These are phyloP conservation scores for Chondrosia reniformis DNA, from an alignment of 37 sponge, comb jelly and placozoan genomes.

Conservation along the genomic window DNA sequence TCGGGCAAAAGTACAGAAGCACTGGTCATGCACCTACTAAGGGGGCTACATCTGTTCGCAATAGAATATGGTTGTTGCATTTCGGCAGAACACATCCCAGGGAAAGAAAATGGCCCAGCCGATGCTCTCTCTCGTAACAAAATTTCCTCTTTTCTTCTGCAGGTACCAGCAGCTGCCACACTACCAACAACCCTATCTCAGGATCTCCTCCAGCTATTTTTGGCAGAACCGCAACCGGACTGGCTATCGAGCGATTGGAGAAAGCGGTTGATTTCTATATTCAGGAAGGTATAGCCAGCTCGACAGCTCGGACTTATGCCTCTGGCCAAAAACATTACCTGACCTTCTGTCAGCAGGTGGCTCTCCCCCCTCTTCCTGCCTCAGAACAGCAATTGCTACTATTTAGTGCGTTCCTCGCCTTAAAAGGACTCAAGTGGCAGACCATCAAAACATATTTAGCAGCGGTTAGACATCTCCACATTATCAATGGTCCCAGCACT, in stretches of 20 bases:
- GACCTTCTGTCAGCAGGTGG: conserved; percentile 26
- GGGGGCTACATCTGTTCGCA: neutral
- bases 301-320: conserved; percentile 44
- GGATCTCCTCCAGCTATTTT: neutral
- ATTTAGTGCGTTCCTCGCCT: conserved; percentile 31
- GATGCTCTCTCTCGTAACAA: conserved; percentile 51
- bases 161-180: conserved; percentile 1
- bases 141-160: neutral
- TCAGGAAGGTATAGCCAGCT: conserved; percentile 24
- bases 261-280: conserved; percentile 17
- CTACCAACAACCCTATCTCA: neutral
- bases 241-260: conserved; percentile 58
- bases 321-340: conserved; percentile 27
- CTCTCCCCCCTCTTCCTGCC: conserved; percentile 39
- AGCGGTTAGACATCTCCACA: conserved; percentile 39
- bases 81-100: too few species aligned
- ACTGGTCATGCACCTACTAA: conserved; percentile 2
- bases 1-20: neutral
- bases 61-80: too few species aligned
- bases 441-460: conserved; percentile 58
- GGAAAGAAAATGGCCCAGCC: conserved; percentile 36
- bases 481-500: conserved; percentile 27
- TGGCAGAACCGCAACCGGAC: conserved; percentile 28
- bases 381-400: conserved; percentile 28
- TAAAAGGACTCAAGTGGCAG: conserved; percentile 14